Conservation (phyloP, 1,140 invertebrate genomes). For the Cyrtorhinus lividipennis region DNA sequence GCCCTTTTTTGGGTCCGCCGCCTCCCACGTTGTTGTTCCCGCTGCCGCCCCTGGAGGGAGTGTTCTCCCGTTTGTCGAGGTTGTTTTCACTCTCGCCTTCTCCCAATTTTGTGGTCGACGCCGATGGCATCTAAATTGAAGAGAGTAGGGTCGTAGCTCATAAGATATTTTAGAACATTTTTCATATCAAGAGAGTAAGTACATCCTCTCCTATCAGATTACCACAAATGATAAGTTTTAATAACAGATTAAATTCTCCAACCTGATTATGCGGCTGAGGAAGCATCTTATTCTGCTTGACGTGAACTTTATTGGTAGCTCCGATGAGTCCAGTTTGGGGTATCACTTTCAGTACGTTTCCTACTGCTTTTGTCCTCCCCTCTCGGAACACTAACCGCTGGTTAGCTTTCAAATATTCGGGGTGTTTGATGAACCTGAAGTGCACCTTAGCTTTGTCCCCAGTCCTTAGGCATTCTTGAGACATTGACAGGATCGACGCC, state of each 20-base stretch:
- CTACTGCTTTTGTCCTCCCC: constrained; percentile 95
- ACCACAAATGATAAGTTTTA: too few species aligned
- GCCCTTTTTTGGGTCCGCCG: constrained; percentile 31
- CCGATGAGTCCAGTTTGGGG: constrained; percentile 32
- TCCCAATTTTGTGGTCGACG: background rate
- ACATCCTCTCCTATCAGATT: too few species aligned
- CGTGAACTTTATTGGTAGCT: constrained; percentile 26
- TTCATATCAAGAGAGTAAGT: too few species aligned
- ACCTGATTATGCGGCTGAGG: constrained; percentile 30
- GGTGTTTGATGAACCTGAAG: constrained; percentile 97
- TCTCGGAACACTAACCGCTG: constrained; percentile 94
- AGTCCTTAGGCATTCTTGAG: constrained; percentile 86
- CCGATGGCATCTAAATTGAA: background rate
- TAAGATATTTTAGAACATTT: too few species aligned
- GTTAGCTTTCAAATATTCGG: constrained; percentile 84
- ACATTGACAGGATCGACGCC: constrained; percentile 92
- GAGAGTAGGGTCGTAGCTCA: too few species aligned
- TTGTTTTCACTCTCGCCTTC: background rate
- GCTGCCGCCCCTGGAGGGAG: constrained; percentile 29
- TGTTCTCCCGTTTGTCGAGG: constrained; percentile 40
- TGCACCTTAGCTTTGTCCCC: constrained; percentile 88
- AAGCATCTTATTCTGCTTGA: constrained; percentile 41
- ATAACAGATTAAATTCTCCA: too few species aligned
- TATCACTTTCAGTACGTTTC: constrained; percentile 62
- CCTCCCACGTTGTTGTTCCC: constrained; percentile 22